A percentile compares a stretch with the other conserved stretches of the same genome.
Evolutionary conservation across 1,140 invertebrate genomes (phyloP).

Genomic region (Macrocentrus cingulum): DNA sequence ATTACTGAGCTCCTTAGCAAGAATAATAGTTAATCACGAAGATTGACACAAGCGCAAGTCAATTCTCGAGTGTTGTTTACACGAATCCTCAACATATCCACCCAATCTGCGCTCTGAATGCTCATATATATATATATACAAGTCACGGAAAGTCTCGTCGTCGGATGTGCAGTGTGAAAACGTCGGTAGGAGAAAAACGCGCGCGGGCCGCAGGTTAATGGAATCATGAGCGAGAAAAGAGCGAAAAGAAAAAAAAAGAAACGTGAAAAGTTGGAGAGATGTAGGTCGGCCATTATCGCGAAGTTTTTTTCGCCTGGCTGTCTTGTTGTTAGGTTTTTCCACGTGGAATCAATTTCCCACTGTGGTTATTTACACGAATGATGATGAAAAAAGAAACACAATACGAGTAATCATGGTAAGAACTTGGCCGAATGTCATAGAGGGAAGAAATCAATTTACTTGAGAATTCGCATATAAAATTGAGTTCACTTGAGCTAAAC

Average conservation of each 20-base stretch:
- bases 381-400: constrained; percentile 7
- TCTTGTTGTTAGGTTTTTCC: constrained; percentile 20
- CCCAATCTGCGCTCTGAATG: too few species aligned
- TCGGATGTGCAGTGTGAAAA: too few species aligned
- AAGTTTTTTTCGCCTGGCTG: constrained; percentile 12
- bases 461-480: not conserved
- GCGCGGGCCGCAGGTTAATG: constrained; percentile 18
- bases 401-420: constrained; percentile 24
- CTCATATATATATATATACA: too few species aligned
- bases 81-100: too few species aligned
- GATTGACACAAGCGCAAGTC: too few species aligned
- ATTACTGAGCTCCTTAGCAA: too few species aligned
- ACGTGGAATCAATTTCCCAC: constrained; percentile 15
- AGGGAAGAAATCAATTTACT: constrained; percentile 23
- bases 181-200: constrained; percentile 19
- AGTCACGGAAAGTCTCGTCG: too few species aligned
- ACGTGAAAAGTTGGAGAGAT: constrained; percentile 16
- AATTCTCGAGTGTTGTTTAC: too few species aligned
- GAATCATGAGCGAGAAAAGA: constrained; percentile 16
- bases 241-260: constrained; percentile 12
- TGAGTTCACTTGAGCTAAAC: not conserved
- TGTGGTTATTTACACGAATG: constrained; percentile 19
- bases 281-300: constrained; percentile 19
- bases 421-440: constrained; percentile 15
- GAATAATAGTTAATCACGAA: too few species aligned